Evolutionary conservation across 2,888 invertebrate genomes (phyloP).

Genomic region (Acleris holmiana): DNA sequence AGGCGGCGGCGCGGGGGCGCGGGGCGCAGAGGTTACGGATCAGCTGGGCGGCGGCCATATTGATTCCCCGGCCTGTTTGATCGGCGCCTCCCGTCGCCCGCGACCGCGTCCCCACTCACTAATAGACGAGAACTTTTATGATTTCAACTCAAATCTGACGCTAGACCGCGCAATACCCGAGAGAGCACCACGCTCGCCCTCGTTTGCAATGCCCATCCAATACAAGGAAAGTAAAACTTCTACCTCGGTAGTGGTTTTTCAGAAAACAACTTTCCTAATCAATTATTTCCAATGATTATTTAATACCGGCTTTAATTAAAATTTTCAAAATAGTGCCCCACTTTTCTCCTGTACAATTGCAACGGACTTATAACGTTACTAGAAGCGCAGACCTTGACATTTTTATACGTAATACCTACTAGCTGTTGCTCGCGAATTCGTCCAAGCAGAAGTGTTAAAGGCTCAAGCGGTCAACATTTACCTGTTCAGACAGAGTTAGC

Average conservation of each 20-base stretch:
- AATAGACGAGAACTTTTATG: conserved; percentile 83
- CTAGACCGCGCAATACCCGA: conserved; percentile 43
- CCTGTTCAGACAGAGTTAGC: too few relatives aligned
- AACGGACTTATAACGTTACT: too few relatives aligned
- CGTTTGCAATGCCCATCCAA: conserved; percentile 17
- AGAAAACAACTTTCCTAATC: background rate
- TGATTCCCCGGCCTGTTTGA: conserved; percentile 83
- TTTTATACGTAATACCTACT: too few relatives aligned
- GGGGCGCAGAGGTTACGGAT: conserved; percentile 80
- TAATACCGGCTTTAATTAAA: background rate
- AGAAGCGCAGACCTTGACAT: too few relatives aligned
- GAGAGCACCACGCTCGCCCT: conserved; percentile 23
- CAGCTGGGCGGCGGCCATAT: conserved; percentile 84
- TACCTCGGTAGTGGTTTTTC: background rate
- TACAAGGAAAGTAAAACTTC: conserved; percentile 19
- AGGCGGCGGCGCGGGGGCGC: conserved; percentile 44
- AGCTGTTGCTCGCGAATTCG: too few relatives aligned
- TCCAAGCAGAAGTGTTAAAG: too few relatives aligned
- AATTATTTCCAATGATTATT: background rate
- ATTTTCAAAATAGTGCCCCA: background rate
- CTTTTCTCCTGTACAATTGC: too few relatives aligned
- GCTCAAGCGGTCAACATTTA: too few relatives aligned
- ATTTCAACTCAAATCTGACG: conserved; percentile 80
- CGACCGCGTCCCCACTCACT: conserved; percentile 55
- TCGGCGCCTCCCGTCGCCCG: conserved; percentile 73